Evolutionary conservation across 2,797 vertebrate species (phyloP).

Genomic region (Steatocranus sp.): DNA sequence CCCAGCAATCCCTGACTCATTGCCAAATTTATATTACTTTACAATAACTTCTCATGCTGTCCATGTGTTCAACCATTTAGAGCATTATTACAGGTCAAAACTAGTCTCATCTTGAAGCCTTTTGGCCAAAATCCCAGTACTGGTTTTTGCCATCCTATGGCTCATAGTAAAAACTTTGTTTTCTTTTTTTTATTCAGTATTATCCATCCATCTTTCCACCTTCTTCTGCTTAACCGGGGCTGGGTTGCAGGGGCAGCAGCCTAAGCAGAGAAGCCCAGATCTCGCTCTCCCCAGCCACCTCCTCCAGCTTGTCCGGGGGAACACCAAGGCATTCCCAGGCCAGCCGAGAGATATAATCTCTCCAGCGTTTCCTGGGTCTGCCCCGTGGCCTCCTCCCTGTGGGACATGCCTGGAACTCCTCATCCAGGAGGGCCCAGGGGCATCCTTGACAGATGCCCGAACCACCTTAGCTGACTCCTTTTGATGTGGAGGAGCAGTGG

Average conservation of each 20-base stretch:
- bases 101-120: not conserved
- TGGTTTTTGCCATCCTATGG: rapidly evolving
- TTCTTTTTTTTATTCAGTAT: not conserved
- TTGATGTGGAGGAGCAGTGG: rapidly evolving
- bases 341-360: not conserved
- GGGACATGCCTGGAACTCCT: not conserved
- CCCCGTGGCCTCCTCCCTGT: rapidly evolving
- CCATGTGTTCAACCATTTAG: rapidly evolving
- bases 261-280: not conserved
- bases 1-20: not conserved
- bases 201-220: not conserved
- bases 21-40: not conserved
- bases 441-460: not conserved
- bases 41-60: not conserved
- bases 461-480: not conserved
- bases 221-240: not conserved
- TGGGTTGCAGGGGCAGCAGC: not conserved
- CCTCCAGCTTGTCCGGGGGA: not conserved
- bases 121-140: not conserved
- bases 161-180: not conserved
- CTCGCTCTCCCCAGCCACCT: not conserved
- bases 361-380: not conserved
- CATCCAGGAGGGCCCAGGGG: not conserved
- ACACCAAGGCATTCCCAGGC: not conserved
- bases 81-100: not conserved